phyloP scores from a whole-genome alignment of 1,140 invertebrate genomes.

The Heliconius hewitsoni region DNA sequence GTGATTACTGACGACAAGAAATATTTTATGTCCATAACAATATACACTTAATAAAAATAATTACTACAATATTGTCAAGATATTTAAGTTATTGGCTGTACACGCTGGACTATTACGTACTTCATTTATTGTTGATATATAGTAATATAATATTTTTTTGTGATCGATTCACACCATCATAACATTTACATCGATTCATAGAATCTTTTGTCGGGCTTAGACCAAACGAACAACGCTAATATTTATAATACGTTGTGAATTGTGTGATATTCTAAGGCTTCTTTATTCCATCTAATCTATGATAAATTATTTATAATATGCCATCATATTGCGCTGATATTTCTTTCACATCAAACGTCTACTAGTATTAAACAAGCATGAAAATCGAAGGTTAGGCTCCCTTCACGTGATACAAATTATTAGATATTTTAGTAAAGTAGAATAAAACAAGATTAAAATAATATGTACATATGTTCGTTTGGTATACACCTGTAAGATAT shows the following conservation, averaged over 20 bases:
- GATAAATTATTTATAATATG: neutral
- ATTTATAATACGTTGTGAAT: neutral
- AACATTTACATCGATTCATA: neutral
- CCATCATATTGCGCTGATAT: neutral
- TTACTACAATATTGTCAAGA: conserved; percentile 27
- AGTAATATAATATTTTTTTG: neutral
- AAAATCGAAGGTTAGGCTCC: neutral
- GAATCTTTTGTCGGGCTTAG: neutral
- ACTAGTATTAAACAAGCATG: neutral
- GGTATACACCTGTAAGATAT: neutral
- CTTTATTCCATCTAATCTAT: neutral
- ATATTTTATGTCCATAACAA: neutral
- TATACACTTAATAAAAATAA: conserved; percentile 16
- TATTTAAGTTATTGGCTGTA: conserved; percentile 12
- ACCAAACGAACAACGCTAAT: conserved; percentile 4
- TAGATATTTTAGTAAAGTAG: neutral
- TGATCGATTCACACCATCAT: neutral
- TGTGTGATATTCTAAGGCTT: neutral
- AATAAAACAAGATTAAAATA: neutral
- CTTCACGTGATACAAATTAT: neutral
- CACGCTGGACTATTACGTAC: neutral
- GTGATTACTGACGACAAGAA: conserved; percentile 17
- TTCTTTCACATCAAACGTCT: neutral
- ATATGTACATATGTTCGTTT: neutral
- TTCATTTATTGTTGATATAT: neutral